Base-by-base conservation (phyloP, 2,113 vertebrate species). In the Scolopax mira region DNA sequence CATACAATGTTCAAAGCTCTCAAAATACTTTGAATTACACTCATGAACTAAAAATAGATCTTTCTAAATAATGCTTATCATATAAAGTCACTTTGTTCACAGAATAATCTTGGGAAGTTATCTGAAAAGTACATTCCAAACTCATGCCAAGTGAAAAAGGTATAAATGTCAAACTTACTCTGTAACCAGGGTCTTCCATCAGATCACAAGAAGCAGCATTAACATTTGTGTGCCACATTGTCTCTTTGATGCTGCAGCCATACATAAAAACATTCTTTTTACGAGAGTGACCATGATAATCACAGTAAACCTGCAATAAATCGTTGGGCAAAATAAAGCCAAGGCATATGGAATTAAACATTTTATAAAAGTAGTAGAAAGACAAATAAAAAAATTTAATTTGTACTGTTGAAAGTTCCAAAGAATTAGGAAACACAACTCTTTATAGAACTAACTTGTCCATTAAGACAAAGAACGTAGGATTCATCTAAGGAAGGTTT, bases 191-290 rank as follows among this genome's bases (percentile, higher is more conserved):
- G 88, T 99, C 99, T 93, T 99, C 99, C 6, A 98, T 93, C n/a
- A 99, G 61, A 42, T 99, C 98, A 94, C 98, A 98, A 17, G 99
- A 98, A 12, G 98, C 74, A 13, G 98, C 97, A 58, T 88, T 99
- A 67, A 98, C 97, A 72, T 89, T 98, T 48, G 99, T 99, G 79
- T 99, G 99, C 99, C 99, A 99, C 89, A 99, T 98, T 0, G 99
- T 99, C 96, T 99, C 99, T 93, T 99, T 99, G 90, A 99, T 97
- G 69, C 99, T 99, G 98, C 99, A 99, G 94, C 99, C 99, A 55
- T 99, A 99, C 99, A 99, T 99, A 92, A 99, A 99, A 2, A 99
- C 99, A 33, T 99, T 99, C 97, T 99, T 99, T 98, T 99, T 99
- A 81, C 99, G 98, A 81, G 99, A 99, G 95, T 99, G 99, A 75